phyloP scores from a whole-genome alignment of 2,797 vertebrate genomes.

The Pogoniulus pusillus region DNA sequence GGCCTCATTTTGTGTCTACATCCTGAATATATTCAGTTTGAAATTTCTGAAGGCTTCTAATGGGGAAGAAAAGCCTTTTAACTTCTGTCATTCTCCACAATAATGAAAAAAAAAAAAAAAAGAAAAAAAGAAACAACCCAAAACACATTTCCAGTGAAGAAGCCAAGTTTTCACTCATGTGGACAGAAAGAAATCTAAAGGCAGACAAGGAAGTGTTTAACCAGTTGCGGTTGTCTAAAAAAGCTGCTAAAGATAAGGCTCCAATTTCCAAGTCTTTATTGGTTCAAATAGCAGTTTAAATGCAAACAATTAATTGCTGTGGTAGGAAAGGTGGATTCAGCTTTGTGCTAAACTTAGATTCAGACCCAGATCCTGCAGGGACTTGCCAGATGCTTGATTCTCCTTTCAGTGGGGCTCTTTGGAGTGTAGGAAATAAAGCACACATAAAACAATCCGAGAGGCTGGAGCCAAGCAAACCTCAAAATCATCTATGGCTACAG shows the following conservation, averaged over 20 bases:
- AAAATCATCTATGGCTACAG: neutral
- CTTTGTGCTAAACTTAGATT: conserved; percentile 4
- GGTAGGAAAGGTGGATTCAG: neutral
- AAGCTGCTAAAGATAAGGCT: neutral
- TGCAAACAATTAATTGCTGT: neutral
- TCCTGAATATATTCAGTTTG: neutral
- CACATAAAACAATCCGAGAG: neutral
- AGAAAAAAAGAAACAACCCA: neutral
- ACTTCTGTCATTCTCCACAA: neutral
- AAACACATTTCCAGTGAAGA: neutral
- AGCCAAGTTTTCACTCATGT: conserved; percentile 16
- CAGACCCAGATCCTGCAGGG: neutral
- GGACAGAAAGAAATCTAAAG: conserved; percentile 10
- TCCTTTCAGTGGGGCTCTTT: conserved; percentile 9
- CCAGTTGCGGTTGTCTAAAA: conserved; percentile 7
- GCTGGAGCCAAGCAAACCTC: neutral
- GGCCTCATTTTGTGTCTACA: neutral
- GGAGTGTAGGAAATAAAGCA: neutral
- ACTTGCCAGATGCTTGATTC: conserved; percentile 20
- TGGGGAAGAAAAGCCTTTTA: neutral
- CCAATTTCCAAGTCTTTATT: neutral
- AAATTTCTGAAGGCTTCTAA: neutral
- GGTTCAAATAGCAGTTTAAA: neutral
- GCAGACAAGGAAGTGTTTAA: conserved; percentile 18
- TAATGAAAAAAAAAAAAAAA: neutral